Evolutionary conservation across 2,797 vertebrate genomes (phyloP).

Genomic region (Cephalopachus bancanus): DNA sequence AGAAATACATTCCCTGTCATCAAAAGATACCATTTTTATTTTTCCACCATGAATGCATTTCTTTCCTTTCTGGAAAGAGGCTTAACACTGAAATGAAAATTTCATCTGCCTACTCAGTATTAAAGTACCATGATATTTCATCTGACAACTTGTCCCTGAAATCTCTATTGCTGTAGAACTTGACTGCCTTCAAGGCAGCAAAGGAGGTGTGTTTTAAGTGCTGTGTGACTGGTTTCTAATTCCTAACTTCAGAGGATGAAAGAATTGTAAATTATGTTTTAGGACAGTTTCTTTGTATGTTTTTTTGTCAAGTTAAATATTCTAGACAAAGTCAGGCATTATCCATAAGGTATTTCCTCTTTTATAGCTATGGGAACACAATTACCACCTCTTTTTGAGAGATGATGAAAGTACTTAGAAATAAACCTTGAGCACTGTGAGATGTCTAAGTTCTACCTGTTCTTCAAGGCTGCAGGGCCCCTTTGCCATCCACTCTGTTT

Average conservation of each 20-base stretch:
- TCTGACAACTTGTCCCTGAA: not conserved
- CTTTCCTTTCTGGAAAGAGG: slow-evolving; percentile 45
- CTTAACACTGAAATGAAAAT: slow-evolving; percentile 63
- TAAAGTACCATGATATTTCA: slow-evolving; percentile 29
- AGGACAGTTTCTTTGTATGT: not conserved
- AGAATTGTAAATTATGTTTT: slow-evolving; percentile 32
- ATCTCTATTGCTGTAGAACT: slow-evolving; percentile 33
- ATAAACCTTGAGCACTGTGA: not conserved
- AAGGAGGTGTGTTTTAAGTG: not conserved
- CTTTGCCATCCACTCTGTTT: not conserved
- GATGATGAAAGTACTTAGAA: not conserved
- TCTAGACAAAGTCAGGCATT: slow-evolving; percentile 15
- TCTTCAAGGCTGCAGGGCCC: not conserved
- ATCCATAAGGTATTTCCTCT: slow-evolving; percentile 46
- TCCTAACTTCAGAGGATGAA: slow-evolving; percentile 32
- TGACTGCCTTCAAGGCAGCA: not conserved
- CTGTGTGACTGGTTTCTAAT: not conserved
- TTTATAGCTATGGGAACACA: not conserved
- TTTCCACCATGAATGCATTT: not conserved
- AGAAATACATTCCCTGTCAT: slow-evolving; percentile 34
- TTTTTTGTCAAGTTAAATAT: slow-evolving; percentile 47
- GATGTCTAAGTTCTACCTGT: not conserved
- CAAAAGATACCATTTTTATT: slow-evolving; percentile 46
- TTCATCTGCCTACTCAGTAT: slow-evolving; percentile 12
- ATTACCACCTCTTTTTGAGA: slow-evolving; percentile 51